These are phyloP conservation scores for Sebastes oblongus DNA, from an alignment of 2,797 vertebrate species.

Conservation along the genomic window DNA sequence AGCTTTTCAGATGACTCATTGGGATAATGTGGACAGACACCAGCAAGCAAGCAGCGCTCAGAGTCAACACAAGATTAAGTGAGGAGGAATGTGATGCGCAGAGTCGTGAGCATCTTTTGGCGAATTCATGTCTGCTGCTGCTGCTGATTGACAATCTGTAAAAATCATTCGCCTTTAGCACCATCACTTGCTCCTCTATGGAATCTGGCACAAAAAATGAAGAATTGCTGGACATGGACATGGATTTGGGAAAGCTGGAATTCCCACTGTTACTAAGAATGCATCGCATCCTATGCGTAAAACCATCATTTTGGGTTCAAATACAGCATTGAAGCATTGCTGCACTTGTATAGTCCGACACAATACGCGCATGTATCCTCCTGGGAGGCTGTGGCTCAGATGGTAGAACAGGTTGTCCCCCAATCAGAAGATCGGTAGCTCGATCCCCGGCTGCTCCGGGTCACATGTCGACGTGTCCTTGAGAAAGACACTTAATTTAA, in stretches of 20 bases:
- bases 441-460: too few relatives aligned
- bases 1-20: constrained; percentile 61
- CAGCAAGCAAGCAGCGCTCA: constrained; percentile 15
- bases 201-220: not conserved
- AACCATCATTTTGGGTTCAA: not conserved
- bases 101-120: constrained; percentile 19
- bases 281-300: not conserved
- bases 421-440: too few relatives aligned
- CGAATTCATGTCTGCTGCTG: constrained; percentile 11
- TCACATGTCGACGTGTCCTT: too few relatives aligned
- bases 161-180: not conserved
- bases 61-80: constrained; percentile 40
- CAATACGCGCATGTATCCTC: not conserved
- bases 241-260: not conserved
- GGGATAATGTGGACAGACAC: constrained; percentile 63
- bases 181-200: not conserved
- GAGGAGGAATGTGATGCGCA: constrained; percentile 37
- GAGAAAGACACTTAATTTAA: too few relatives aligned
- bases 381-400: too few relatives aligned
- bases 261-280: not conserved
- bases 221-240: not conserved
- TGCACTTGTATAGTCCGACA: not conserved
- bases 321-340: not conserved
- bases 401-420: too few relatives aligned
- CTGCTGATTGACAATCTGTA: constrained; percentile 14